These are phyloP conservation scores for Sesamia inferens DNA, from an alignment of 2,888 invertebrate genomes.

Conservation along the genomic window DNA sequence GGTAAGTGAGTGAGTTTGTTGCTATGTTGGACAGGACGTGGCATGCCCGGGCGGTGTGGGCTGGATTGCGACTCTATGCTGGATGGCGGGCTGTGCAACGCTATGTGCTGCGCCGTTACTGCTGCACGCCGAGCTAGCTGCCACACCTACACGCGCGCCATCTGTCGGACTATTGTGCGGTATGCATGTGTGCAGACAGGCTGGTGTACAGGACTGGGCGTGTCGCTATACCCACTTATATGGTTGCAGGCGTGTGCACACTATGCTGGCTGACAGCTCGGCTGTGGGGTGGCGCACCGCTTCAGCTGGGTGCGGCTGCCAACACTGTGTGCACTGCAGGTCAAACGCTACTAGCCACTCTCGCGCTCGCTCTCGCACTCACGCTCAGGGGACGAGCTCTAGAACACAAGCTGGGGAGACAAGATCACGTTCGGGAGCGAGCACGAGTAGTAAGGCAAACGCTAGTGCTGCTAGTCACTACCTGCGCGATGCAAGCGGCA, in stretches of 20 bases:
- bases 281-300: constrained; percentile 91
- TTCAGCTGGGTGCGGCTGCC: constrained; percentile 88
- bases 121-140: constrained; percentile 92
- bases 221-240: not conserved
- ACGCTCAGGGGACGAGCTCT: constrained; percentile 1
- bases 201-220: not conserved
- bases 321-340: constrained; percentile 92
- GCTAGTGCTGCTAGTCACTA: constrained; percentile 77
- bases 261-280: constrained; percentile 92
- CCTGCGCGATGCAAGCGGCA: constrained; percentile 80
- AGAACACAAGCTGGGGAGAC: constrained; percentile 69
- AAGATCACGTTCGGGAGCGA: constrained; percentile 85
- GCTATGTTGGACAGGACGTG: constrained; percentile 70
- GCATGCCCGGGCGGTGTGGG: constrained; percentile 90
- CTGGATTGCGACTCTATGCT: constrained; percentile 93
- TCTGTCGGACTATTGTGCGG: constrained; percentile 92
- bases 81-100: constrained; percentile 92
- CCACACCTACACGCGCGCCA: constrained; percentile 91
- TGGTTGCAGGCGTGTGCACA: constrained; percentile 90
- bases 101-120: constrained; percentile 93
- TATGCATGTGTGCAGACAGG: constrained; percentile 61
- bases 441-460: constrained; percentile 79
- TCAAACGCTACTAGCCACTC: constrained; percentile 91
- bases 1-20: not conserved
- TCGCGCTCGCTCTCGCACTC: constrained; percentile 92